Conservation (phyloP, 37 sponge, comb jelly and placozoan species). For the Halichondria panicea region DNA sequence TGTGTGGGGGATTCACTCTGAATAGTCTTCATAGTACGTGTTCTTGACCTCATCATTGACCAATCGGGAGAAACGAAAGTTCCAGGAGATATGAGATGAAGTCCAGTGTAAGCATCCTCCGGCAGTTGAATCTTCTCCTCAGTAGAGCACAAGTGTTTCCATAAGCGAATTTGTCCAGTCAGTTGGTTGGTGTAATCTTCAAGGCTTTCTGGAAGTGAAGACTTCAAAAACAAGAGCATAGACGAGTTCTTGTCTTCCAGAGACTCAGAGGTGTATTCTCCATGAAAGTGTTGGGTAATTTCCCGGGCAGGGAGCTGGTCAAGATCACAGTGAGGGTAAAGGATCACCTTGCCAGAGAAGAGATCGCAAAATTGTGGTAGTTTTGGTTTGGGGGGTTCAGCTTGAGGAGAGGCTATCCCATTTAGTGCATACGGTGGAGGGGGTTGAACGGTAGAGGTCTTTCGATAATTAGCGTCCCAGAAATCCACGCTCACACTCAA, state of each 20-base stretch:
- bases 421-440: too few species aligned
- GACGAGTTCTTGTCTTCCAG: constrained; percentile 30
- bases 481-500: constrained; percentile 51
- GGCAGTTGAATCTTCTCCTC: constrained; percentile 21
- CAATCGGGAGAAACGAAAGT: constrained; percentile 22
- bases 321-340: constrained; percentile 72
- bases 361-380: constrained; percentile 41
- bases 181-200: constrained; percentile 4
- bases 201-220: constrained; percentile 2
- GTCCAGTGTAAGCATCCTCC: constrained; percentile 45
- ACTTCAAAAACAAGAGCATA: constrained; percentile 55
- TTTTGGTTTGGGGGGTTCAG: not conserved
- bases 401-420: too few species aligned
- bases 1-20: constrained; percentile 59
- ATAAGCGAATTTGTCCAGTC: constrained; percentile 25
- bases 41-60: constrained; percentile 29
- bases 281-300: constrained; percentile 49
- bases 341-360: constrained; percentile 56
- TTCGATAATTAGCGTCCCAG: constrained; percentile 72
- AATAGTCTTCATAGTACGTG: constrained; percentile 27
- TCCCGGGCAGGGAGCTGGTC: constrained; percentile 23
- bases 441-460: too few species aligned
- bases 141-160: constrained; percentile 32
- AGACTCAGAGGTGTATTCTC: not conserved
- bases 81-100: constrained; percentile 52